Base-by-base conservation (phyloP, 1,140 invertebrate genomes). In the Tetragnatha versicolor region DNA sequence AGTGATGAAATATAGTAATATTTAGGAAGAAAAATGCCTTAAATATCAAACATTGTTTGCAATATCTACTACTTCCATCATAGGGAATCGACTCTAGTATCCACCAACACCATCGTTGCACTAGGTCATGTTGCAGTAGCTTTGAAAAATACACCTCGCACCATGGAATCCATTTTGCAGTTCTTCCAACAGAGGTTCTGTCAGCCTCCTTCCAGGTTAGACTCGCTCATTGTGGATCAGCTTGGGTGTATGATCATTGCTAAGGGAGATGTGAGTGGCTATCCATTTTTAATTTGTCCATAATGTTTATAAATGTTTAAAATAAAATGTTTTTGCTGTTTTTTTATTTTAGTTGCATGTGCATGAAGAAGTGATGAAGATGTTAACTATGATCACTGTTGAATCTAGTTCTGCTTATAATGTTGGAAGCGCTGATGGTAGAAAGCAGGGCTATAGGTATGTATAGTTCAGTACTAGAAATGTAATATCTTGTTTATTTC, bases 151-250 rank as follows among this genome's bases (percentile, higher is more conserved):
- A 95, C 93, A 1, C 93, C 94, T 0, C 94, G 95, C 82, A 95
- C 94, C 0, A 95, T 93, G 0, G 94, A 97, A 81, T 96, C 94
- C n/a, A 96, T 98, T 77, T 87, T 98, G 25, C 95, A 97, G 84
- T 98, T 99, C 84, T 97, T 99, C 84, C 95, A 97, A 82, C 96
- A 99, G 85, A 89, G 96, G 83, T 95, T 99, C 84, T 98, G 96
- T 81, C 91, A 93, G 63, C 93, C 95, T 3, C 89, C 90, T n/a
- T 95, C 95, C 0, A 81, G 84, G 17, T 88, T 98, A 53, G 97
- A 99, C 85, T 92, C 92, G 2, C 86, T 99, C 7, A 99, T 99
- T 83, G 94, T 99, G 12, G 95, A 98, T 86, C 97, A 98, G 85
- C 87, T 99, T 20, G 97, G 97, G 10, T 97, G 95, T 84, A 98